Conservation (phyloP, 2,888 invertebrate species). For the Mellilla xanthometata region DNA sequence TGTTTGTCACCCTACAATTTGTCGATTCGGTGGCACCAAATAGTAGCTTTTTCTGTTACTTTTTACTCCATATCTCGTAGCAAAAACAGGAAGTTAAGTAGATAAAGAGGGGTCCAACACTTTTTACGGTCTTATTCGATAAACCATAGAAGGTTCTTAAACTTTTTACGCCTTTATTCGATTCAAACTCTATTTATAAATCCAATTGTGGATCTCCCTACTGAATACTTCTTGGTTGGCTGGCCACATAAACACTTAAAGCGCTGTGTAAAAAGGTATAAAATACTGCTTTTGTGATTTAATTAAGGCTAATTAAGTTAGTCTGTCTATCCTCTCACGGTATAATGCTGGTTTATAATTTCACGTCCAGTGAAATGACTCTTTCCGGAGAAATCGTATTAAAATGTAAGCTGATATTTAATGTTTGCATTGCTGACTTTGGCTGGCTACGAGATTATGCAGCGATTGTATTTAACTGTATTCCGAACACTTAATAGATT, state of each 20-base stretch:
- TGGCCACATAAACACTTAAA: slow-evolving; percentile 23
- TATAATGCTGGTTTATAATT: slow-evolving; percentile 43
- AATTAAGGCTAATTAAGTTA: slow-evolving; percentile 72
- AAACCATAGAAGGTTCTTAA: slow-evolving; percentile 13
- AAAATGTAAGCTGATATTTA: slow-evolving; percentile 17
- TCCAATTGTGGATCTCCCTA: slow-evolving; percentile 17
- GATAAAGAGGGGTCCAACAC: neutral
- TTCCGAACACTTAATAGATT: too few relatives aligned
- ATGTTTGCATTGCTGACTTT: slow-evolving; percentile 15
- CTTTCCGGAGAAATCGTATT: slow-evolving; percentile 35
- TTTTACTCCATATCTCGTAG: slow-evolving; percentile 4
- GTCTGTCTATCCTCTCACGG: slow-evolving; percentile 57
- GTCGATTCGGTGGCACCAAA: slow-evolving; percentile 14
- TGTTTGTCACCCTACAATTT: neutral
- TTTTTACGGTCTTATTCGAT: slow-evolving; percentile 16
- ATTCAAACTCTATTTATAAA: slow-evolving; percentile 14
- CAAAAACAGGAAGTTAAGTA: slow-evolving; percentile 1
- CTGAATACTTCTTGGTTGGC: slow-evolving; percentile 28
- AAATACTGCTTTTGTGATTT: slow-evolving; percentile 45
- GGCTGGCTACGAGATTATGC: neutral
- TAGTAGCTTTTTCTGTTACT: slow-evolving; percentile 5
- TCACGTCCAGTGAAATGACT: slow-evolving; percentile 35
- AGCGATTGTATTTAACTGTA: neutral
- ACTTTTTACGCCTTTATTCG: slow-evolving; percentile 9
- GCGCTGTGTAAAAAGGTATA: slow-evolving; percentile 25